Percentiles rank a stretch among this genome's conserved stretches.
These are phyloP conservation scores for Tylochromis polylepis DNA, from an alignment of 2,113 vertebrate genomes.

Conservation along the genomic window DNA sequence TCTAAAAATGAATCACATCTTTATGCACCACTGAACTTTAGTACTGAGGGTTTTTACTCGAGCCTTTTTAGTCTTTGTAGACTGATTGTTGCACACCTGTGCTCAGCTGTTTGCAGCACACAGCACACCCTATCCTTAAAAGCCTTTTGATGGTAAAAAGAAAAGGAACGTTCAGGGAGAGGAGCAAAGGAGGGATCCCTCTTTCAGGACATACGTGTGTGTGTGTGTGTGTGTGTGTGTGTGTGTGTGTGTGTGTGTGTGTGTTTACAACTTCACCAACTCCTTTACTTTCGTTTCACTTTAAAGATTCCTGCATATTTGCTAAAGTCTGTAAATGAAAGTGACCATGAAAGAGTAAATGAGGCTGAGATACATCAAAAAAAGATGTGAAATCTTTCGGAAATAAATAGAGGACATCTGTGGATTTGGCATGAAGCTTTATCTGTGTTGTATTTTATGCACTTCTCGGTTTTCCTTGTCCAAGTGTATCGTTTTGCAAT, in stretches of 20 bases:
- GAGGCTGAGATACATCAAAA: rapidly evolving
- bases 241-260: neutral
- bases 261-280: neutral
- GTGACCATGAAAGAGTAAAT: neutral
- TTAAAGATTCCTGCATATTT: too few relatives aligned
- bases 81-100: neutral
- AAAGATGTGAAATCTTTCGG: neutral
- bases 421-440: neutral
- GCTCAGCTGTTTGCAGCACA: neutral
- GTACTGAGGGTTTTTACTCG: neutral
- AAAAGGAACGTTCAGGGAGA: neutral
- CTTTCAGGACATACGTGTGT: neutral
- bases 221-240: neutral
- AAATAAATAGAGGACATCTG: neutral
- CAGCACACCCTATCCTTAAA: neutral
- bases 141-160: neutral
- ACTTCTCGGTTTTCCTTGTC: neutral
- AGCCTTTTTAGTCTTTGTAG: neutral
- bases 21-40: neutral
- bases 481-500: neutral
- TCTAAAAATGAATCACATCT: neutral
- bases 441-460: neutral
- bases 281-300: neutral
- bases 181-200: neutral
- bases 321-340: neutral